These are phyloP conservation scores for Diglossa cyanea DNA, from an alignment of 2,797 vertebrate species.

Conservation along the genomic window DNA sequence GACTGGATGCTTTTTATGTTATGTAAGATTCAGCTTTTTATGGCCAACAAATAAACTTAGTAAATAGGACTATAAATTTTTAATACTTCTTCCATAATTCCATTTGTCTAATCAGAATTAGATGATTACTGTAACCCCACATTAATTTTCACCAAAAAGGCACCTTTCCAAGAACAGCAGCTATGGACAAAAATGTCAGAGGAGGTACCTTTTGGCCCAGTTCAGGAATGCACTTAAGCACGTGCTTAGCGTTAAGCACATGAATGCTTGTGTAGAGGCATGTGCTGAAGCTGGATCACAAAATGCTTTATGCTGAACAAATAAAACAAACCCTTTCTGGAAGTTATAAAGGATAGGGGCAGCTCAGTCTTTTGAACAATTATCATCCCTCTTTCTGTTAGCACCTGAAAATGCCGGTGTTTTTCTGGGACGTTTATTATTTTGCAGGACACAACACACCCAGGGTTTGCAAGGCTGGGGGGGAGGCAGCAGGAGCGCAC, in stretches of 20 bases:
- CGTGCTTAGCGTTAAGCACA: not conserved
- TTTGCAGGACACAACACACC: conserved; percentile 16
- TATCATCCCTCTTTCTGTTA: not conserved
- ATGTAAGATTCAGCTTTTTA: conserved; percentile 74
- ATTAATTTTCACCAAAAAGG: conserved; percentile 56
- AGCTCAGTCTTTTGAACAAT: not conserved
- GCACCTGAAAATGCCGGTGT: not conserved
- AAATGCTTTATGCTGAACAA: not conserved
- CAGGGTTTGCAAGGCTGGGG: not conserved
- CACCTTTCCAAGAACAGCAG: conserved; percentile 48
- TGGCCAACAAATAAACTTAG: conserved; percentile 71
- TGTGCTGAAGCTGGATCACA: not conserved
- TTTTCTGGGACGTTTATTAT: not conserved
- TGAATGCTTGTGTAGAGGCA: conserved; percentile 6
- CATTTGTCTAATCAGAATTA: conserved; percentile 71
- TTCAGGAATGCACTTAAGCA: conserved; percentile 56
- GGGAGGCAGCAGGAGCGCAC: not conserved
- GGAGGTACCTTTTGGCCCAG: conserved; percentile 21
- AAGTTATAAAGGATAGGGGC: not conserved
- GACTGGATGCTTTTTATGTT: conserved; percentile 58
- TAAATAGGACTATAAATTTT: conserved; percentile 78
- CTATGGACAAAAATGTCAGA: conserved; percentile 27
- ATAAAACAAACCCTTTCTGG: not conserved
- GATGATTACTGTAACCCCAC: conserved; percentile 38
- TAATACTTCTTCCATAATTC: conserved; percentile 73